phyloP scores from a whole-genome alignment of 2,113 vertebrate genomes.

The Eublepharis macularius region DNA sequence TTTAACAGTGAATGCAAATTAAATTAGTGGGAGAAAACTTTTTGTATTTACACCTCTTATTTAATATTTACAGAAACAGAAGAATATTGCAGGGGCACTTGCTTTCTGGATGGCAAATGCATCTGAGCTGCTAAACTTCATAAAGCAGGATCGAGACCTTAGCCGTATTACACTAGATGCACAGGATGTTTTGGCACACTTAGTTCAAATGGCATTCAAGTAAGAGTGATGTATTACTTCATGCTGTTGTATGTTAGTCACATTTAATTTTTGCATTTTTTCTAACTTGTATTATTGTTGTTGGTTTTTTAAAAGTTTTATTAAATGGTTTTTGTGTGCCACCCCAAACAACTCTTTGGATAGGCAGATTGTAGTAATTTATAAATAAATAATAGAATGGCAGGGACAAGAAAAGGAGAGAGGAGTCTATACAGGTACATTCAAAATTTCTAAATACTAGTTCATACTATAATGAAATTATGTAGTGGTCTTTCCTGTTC shows the following conservation, averaged over 20 bases:
- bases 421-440: background rate
- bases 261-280: background rate
- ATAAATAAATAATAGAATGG: no score
- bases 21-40: conserved; percentile 6
- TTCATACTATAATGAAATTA: background rate
- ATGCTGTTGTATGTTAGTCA: background rate
- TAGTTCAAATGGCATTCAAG: conserved; percentile 99
- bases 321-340: no score
- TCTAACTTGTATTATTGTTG: no score
- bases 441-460: background rate
- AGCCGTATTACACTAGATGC: conserved; percentile 93
- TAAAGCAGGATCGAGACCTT: conserved; percentile 96
- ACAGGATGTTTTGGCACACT: conserved; percentile 94
- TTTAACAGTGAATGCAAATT: conserved; percentile 40
- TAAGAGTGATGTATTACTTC: conserved; percentile 58
- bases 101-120: conserved; percentile 99
- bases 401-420: background rate
- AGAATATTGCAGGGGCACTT: conserved; percentile 97
- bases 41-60: conserved; percentile 43
- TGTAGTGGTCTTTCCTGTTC: background rate
- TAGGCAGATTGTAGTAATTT: no score
- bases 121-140: conserved; percentile 96
- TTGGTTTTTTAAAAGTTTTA: no score
- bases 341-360: no score
- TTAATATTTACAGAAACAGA: conserved; percentile 89